Evolutionary conservation across 2,113 vertebrate genomes (phyloP).

Genomic region (Columbina picui): DNA sequence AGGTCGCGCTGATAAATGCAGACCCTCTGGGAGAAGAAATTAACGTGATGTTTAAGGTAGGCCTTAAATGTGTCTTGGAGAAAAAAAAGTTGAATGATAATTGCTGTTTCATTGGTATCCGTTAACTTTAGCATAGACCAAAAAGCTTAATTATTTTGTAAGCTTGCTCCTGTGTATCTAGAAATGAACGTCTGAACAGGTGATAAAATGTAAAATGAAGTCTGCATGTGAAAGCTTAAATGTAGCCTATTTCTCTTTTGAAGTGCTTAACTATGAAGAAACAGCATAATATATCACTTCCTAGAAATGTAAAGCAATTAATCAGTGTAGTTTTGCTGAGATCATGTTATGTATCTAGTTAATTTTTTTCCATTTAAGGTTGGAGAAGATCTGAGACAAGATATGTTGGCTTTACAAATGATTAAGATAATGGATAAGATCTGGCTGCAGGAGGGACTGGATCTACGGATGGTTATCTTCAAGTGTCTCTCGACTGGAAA

Average conservation of each 20-base stretch:
- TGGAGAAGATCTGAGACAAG: conserved; percentile 96
- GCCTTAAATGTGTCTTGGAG: background rate
- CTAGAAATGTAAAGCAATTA: background rate
- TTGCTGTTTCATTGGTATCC: background rate
- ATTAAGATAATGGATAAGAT: conserved; percentile 99
- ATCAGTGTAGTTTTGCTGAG: background rate
- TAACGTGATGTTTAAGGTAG: conserved; percentile 98
- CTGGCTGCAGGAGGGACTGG: conserved; percentile 96
- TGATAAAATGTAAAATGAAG: background rate
- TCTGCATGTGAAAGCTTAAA: background rate
- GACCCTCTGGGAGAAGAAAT: conserved; percentile 97
- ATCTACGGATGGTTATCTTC: conserved; percentile 96
- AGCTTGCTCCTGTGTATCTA: background rate
- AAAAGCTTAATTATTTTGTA: background rate
- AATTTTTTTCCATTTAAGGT: conserved; percentile 78
- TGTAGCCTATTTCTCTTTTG: background rate
- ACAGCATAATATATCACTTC: background rate
- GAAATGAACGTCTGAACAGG: background rate
- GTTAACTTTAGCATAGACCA: background rate
- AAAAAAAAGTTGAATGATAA: background rate
- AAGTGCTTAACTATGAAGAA: background rate
- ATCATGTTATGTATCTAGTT: background rate
- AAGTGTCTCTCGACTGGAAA: conserved; percentile 97
- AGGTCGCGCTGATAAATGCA: conserved; percentile 90
- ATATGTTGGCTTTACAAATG: conserved; percentile 98